Base-by-base conservation (phyloP, 92 coral and sea anemone species). In the Actinostola sp. region DNA sequence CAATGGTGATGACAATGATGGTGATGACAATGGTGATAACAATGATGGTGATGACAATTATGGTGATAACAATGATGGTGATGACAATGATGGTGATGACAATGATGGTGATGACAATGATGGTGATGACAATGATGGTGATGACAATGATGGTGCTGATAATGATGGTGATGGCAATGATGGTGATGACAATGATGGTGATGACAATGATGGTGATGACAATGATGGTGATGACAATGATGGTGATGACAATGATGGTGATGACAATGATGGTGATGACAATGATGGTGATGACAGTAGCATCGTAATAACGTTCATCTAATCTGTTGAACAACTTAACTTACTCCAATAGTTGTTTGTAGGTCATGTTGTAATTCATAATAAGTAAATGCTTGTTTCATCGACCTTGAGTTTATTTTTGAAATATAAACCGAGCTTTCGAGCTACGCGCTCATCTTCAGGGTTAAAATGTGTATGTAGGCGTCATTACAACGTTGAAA, bases 111-210 rank as follows among this genome's bases (percentile, higher is more conserved):
- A 48, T 48, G 54, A 48, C 54, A 48, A 23, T 17, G 2, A 48
- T 48, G 54, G 21, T 14, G 54, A 48, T 48, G 54, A 48, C 54
- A 48, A 23, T 17, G 21, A 48, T 48, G 54, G 21, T 48, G 54
- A 48, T 48, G 54, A 48, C 21, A 17, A 14, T 48, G 54, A 48
- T 9, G 54, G 12, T 13, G 54, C 13, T 48, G 54, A 17, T 23
- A 48, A 3, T 48, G 54, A 17, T 8, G 3, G 2, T 48, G 54
- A 48, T 17, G 21, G 16, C 54, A 48, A 14, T 17, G 54, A 48
- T 48, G 54, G 21, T 48, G 54, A 48, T 48, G 54, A 48, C n/a
- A 48, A 3, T 9, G 54, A 48, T 48, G 54, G 54, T 48, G 54
- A 48, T 17, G 21, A 17, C 54, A 48, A 14, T 17, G 54, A 48